Conservation (phyloP, 1,140 invertebrate species). For the Pectinophora gossypiella region DNA sequence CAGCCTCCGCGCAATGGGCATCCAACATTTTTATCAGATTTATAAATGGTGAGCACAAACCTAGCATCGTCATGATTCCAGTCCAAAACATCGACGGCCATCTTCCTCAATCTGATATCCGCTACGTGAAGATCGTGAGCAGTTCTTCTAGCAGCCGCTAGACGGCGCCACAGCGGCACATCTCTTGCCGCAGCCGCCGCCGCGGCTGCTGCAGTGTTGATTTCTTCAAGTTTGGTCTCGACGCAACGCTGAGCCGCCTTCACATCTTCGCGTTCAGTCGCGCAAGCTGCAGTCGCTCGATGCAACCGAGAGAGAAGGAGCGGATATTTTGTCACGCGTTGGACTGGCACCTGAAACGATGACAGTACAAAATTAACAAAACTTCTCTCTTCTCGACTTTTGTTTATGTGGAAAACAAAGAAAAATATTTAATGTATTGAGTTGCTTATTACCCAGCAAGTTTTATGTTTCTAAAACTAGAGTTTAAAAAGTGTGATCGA, state of each 20-base stretch:
- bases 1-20: no score
- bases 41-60: no score
- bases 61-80: conserved; percentile 94
- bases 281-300: conserved; percentile 91
- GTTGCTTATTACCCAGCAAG: neutral
- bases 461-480: neutral
- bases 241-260: conserved; percentile 93
- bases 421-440: neutral
- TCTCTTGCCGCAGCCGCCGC: conserved; percentile 87
- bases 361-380: no score
- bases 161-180: conserved; percentile 91
- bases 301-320: conserved; percentile 91
- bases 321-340: conserved; percentile 95
- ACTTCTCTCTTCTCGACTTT: no score
- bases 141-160: conserved; percentile 85
- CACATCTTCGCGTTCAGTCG: conserved; percentile 85
- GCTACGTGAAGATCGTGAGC: conserved; percentile 89
- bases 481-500: no score
- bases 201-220: conserved; percentile 95
- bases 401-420: no score
- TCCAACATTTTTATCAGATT: no score
- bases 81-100: conserved; percentile 93
- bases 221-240: conserved; percentile 94
- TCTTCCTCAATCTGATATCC: conserved; percentile 91
- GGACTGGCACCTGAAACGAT: conserved; percentile 86